phyloP scores from a whole-genome alignment of 2,888 invertebrate genomes.

The Ellobium chinense region DNA sequence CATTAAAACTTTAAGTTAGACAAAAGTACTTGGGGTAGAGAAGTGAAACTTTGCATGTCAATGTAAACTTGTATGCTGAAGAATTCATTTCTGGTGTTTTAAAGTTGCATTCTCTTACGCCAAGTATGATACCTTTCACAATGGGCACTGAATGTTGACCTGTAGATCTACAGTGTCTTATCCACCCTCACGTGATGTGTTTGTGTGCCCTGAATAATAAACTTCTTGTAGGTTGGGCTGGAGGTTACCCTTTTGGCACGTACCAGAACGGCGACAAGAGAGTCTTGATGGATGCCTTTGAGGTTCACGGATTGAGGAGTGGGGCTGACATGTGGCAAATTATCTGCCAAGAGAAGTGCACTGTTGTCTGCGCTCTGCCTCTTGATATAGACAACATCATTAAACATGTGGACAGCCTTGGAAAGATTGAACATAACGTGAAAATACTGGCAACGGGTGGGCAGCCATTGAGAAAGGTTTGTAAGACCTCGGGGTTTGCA shows the following conservation, averaged over 20 bases:
- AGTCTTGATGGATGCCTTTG: conserved; percentile 10
- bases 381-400: background rate
- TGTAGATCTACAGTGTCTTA: too few relatives aligned
- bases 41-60: too few relatives aligned
- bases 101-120: too few relatives aligned
- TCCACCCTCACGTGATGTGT: too few relatives aligned
- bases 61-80: too few relatives aligned
- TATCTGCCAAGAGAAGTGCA: background rate
- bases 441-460: background rate
- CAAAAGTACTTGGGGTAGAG: too few relatives aligned
- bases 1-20: too few relatives aligned
- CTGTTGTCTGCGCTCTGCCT: background rate
- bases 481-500: too few relatives aligned
- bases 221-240: conserved; percentile 27
- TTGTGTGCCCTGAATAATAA: too few relatives aligned
- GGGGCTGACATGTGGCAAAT: background rate
- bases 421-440: background rate
- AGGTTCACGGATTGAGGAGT: background rate
- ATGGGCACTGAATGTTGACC: too few relatives aligned
- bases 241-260: background rate
- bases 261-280: background rate
- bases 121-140: too few relatives aligned
- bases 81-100: too few relatives aligned
- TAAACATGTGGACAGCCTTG: background rate
- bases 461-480: conserved; percentile 23